A percentile compares a stretch with the other conserved stretches of the same genome.
Evolutionary conservation across 30 jellyfish, hydroid and myxozoan species (phyloP).

Genomic region (Aurelia sp.): DNA sequence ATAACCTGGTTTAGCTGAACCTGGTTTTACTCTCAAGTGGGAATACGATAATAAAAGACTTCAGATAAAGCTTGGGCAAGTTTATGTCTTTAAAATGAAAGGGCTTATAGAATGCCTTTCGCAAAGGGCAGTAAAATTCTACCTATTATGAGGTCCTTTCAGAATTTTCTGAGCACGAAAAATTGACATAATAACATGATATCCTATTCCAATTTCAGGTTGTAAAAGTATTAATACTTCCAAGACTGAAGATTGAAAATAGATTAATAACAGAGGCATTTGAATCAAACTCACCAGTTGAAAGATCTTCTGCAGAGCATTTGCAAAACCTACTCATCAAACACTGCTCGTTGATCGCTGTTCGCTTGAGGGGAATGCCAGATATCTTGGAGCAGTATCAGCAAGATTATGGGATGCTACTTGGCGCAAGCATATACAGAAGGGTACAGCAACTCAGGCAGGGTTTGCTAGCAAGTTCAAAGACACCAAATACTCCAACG

Average conservation of each 20-base stretch:
- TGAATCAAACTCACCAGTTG: slow-evolving; percentile 66
- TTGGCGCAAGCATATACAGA: slow-evolving; percentile 67
- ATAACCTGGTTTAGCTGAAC: no score
- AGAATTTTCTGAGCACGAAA: no score
- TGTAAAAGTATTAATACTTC: slow-evolving; percentile 80
- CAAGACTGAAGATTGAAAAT: slow-evolving; percentile 86
- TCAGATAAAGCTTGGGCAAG: no score
- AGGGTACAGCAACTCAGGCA: slow-evolving; percentile 82
- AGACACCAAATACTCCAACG: slow-evolving; percentile 87
- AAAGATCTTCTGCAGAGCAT: slow-evolving; percentile 84
- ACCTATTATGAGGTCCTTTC: no score
- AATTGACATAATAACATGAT: no score
- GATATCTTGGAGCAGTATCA: slow-evolving; percentile 71
- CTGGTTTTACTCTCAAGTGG: no score
- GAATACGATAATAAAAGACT: no score
- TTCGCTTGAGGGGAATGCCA: slow-evolving; percentile 64
- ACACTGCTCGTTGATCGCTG: slow-evolving; percentile 77
- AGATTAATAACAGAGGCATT: slow-evolving; percentile 72
- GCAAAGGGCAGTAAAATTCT: no score
- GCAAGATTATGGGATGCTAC: slow-evolving; percentile 76
- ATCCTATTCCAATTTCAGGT: slow-evolving; percentile 56
- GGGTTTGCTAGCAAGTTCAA: slow-evolving; percentile 60
- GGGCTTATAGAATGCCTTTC: no score
- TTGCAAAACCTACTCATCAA: slow-evolving; percentile 78
- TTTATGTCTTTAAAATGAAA: no score